phyloP scores from a whole-genome alignment of 2,113 vertebrate species.

The Nematolebias whitei region DNA sequence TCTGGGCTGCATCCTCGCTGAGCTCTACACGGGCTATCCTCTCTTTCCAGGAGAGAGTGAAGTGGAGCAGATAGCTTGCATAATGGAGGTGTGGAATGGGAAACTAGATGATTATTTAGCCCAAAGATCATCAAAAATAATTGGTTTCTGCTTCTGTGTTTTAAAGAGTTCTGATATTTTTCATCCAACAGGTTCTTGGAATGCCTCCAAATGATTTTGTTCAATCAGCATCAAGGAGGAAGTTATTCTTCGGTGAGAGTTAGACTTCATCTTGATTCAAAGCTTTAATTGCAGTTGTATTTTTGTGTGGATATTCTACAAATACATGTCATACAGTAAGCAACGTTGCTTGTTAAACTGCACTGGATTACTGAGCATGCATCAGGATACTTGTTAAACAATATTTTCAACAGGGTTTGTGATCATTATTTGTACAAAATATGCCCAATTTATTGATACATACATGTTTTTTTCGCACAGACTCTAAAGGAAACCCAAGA shows the following conservation, averaged over 20 bases:
- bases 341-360: too few relatives aligned
- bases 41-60: conserved; percentile 94
- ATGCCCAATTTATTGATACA: neutral
- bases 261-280: too few relatives aligned
- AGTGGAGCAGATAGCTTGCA: conserved; percentile 91
- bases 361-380: too few relatives aligned
- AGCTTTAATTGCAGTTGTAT: neutral
- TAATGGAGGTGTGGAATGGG: conserved; percentile 87
- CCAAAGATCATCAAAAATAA: neutral
- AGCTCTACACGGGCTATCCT: conserved; percentile 89
- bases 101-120: neutral
- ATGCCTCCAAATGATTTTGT: conserved; percentile 88
- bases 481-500: conserved; percentile 91
- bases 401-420: too few relatives aligned
- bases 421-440: neutral
- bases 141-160: neutral
- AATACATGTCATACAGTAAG: neutral
- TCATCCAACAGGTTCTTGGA: conserved; percentile 86
- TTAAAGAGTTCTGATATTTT: neutral
- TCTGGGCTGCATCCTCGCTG: conserved; percentile 92
- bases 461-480: conserved; percentile 66
- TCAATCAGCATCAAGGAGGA: conserved; percentile 86
- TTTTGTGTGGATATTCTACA: neutral
- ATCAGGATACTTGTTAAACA: too few relatives aligned
- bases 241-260: conserved; percentile 89